Base-by-base conservation (phyloP, 2,113 vertebrate species). In the Dasyurus viverrinus region DNA sequence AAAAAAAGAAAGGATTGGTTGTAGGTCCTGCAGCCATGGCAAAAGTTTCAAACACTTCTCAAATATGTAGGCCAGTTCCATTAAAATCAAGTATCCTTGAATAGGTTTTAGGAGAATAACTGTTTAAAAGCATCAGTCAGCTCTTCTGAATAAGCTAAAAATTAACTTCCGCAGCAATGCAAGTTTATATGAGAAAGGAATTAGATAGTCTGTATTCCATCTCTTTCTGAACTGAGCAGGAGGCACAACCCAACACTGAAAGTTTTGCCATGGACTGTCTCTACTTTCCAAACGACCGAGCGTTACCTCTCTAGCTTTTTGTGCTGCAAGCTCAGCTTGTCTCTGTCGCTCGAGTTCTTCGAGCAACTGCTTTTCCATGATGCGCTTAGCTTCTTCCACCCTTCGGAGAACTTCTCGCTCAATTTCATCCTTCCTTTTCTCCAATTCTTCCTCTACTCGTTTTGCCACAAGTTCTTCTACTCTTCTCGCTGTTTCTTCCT, bases 261-360 rank as follows among this genome's bases (percentile, higher is more conserved):
- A 99, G 98, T 99, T 99, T 99, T 99, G 98, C 99, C 99, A 99
- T 99, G 99, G 99, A 99, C 99, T 99, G 99, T 99, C 99, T 99
- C 99, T 99, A 99, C 98, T 98, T 99, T 99, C 99, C 99, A 99
- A 99, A 99, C 99, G 99, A 99, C 99, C 99, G 99, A 99, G 99
- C 99, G 99, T 99, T 99, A 99, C 99, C 99, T 99, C 99, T 99
- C 99, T 99, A 98, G 99, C 99, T 98, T 99, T 99, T 98, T 99
- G 99, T 93, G 99, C 99, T 89, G 99, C 99, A 98, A 99, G 98
- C 99, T 99, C 99, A 90, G 99, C 99, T 98, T 99, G 99, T 98
- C 99, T 99, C 98, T 99, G 99, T 98, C 99, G 99, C 99, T 99
- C 99, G 98, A 99, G 99, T 99, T 99, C 99, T 99, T 99, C 99